Percentiles rank a stretch among this genome's conserved stretches.
Evolutionary conservation across 2,888 invertebrate genomes (phyloP).

Genomic region (Leucophora obtusa): DNA sequence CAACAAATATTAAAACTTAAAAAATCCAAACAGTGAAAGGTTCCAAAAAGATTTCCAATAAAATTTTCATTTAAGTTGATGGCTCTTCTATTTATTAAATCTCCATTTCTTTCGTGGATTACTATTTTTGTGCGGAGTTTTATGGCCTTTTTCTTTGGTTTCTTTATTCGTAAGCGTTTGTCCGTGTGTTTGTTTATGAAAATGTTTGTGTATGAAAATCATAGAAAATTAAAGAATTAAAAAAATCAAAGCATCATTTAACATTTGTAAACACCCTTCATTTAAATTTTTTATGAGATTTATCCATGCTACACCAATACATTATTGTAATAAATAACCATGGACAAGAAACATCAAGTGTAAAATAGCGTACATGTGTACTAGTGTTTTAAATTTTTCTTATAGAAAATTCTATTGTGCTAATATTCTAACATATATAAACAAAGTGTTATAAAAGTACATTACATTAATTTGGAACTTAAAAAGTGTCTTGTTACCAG

Average conservation of each 20-base stretch:
- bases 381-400: not conserved
- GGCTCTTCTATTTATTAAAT: not conserved
- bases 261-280: conserved; percentile 57
- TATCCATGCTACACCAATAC: conserved; percentile 16
- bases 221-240: too few species aligned
- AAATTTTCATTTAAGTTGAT: not conserved
- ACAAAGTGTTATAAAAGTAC: too few species aligned
- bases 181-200: too few species aligned
- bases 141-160: conserved; percentile 25
- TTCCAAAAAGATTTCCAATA: not conserved
- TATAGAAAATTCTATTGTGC: conserved; percentile 2
- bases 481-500: too few species aligned
- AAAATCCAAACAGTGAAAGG: not conserved
- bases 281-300: conserved; percentile 38
- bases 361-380: not conserved
- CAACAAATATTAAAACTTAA: not conserved
- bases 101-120: conserved; percentile 37
- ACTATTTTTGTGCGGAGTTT: conserved; percentile 37
- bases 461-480: too few species aligned
- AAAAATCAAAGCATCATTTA: too few species aligned
- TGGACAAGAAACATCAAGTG: not conserved
- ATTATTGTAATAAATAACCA: too few species aligned
- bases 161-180: conserved; percentile 25
- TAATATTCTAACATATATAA: not conserved
- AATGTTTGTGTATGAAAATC: too few species aligned